Evolutionary conservation across 2,888 invertebrate genomes (phyloP).

Genomic region (Campaea margaritaria): DNA sequence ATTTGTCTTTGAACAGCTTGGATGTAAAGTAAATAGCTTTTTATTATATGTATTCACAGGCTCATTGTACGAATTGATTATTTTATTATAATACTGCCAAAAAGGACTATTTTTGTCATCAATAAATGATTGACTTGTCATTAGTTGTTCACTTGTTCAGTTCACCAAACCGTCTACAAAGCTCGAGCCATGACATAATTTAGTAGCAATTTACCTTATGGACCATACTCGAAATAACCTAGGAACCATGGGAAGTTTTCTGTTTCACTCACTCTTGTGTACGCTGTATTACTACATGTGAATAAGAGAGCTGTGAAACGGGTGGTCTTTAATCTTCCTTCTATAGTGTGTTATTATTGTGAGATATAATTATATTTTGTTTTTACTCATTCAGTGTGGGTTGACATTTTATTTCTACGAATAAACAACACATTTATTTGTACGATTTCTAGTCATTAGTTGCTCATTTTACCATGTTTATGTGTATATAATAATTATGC

Average conservation of each 20-base stretch:
- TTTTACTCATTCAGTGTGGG: not conserved
- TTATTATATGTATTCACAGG: not conserved
- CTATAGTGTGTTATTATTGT: no score
- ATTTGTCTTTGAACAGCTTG: not conserved
- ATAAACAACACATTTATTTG: no score
- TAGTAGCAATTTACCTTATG: no score
- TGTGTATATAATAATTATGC: constrained; percentile 23
- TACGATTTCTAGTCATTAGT: constrained; percentile 31
- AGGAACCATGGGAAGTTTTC: no score
- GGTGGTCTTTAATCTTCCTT: no score
- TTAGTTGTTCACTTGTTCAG: no score
- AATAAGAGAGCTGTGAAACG: no score
- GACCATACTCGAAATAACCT: no score
- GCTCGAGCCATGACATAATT: no score
- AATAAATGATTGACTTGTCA: not conserved
- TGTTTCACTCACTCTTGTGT: no score
- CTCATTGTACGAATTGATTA: not conserved
- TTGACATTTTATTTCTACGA: constrained; percentile 12
- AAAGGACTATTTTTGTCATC: constrained; percentile 9
- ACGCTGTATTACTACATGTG: no score
- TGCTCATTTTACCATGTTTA: constrained; percentile 18
- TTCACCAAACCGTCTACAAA: no score
- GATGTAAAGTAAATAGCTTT: not conserved
- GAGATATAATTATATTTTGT: not conserved
- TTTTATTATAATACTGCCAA: constrained; percentile 51